Evolutionary conservation across 1,140 invertebrate genomes (phyloP).

Genomic region (Eueides isabella): DNA sequence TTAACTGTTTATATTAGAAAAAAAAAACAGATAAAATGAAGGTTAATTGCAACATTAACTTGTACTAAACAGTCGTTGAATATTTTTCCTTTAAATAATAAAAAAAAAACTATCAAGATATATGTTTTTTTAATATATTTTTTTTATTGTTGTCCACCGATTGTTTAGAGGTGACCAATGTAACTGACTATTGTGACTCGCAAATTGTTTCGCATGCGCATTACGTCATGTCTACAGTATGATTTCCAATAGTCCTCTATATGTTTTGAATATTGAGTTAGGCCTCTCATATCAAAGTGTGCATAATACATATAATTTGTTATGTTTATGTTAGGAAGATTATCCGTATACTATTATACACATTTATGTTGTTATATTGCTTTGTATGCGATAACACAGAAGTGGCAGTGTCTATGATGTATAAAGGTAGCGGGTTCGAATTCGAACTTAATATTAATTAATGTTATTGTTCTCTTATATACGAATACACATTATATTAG

Average conservation of each 20-base stretch:
- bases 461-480: not conserved
- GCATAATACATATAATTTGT: not conserved
- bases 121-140: not conserved
- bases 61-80: not conserved
- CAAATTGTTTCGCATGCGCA: conserved; percentile 48
- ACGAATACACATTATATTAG: not conserved
- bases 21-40: conserved; percentile 19
- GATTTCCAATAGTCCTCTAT: conserved; percentile 22
- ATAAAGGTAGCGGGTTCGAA: not conserved
- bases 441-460: not conserved
- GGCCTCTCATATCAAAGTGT: conserved; percentile 5
- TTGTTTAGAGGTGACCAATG: conserved; percentile 29
- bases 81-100: not conserved
- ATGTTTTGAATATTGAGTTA: conserved; percentile 15
- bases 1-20: conserved; percentile 46
- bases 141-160: conserved; percentile 1
- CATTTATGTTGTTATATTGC: not conserved
- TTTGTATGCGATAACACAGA: not conserved
- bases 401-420: not conserved
- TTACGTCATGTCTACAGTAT: conserved; percentile 41
- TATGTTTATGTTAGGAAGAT: not conserved
- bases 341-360: not conserved
- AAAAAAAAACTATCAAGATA: not conserved
- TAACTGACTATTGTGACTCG: conserved; percentile 33
- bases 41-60: not conserved